These are phyloP conservation scores for Plutella xylostella DNA, from an alignment of 2,888 invertebrate genomes.

Conservation along the genomic window DNA sequence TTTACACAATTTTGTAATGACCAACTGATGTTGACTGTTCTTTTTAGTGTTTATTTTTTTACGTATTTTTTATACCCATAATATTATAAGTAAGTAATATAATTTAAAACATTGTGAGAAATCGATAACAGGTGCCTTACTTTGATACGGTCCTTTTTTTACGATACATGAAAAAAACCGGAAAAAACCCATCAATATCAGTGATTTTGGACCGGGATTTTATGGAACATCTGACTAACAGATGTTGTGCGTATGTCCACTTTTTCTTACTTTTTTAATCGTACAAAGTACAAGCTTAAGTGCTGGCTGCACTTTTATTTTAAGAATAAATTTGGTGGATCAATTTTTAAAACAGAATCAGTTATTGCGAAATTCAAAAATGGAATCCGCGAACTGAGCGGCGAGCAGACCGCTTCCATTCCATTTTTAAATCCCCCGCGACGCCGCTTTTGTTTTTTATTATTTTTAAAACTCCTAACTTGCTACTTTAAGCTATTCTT, in stretches of 20 bases:
- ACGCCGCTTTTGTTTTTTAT: constrained; percentile 34
- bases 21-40: constrained; percentile 6
- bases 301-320: background rate
- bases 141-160: constrained; percentile 26
- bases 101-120: constrained; percentile 15
- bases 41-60: constrained; percentile 3
- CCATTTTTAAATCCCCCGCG: constrained; percentile 48
- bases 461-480: constrained; percentile 55
- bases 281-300: background rate
- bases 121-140: constrained; percentile 29
- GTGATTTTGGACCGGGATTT: constrained; percentile 38
- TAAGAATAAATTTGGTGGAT: background rate
- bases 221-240: constrained; percentile 40
- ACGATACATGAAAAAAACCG: constrained; percentile 30
- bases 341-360: background rate
- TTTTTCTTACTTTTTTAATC: constrained; percentile 4
- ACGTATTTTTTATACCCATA: background rate
- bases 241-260: constrained; percentile 28
- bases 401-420: constrained; percentile 56
- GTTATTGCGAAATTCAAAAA: constrained; percentile 31
- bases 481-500: constrained; percentile 62
- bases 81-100: background rate
- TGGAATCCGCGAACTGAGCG: constrained; percentile 48
- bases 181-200: constrained; percentile 41
- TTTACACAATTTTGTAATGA: no score